These are phyloP conservation scores for Volucella inanis DNA, from an alignment of 2,888 invertebrate species.

Conservation along the genomic window DNA sequence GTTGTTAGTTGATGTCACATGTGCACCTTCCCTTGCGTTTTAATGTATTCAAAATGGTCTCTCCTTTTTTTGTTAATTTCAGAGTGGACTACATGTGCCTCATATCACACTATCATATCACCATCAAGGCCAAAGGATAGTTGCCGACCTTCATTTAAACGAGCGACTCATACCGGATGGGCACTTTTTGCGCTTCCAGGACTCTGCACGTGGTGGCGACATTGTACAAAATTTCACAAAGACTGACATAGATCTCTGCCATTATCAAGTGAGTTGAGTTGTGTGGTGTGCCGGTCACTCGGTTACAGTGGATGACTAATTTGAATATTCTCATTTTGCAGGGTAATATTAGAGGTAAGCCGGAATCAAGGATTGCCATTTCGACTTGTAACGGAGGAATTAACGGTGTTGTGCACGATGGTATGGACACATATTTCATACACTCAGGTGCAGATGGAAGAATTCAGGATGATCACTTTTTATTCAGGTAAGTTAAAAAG, in stretches of 20 bases:
- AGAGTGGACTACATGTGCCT: conserved; percentile 79
- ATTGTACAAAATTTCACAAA: conserved; percentile 82
- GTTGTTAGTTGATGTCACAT: conserved; percentile 1
- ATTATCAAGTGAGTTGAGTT: conserved; percentile 81
- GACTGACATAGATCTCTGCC: conserved; percentile 83
- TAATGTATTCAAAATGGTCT: conserved; percentile 8
- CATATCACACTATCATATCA: conserved; percentile 86
- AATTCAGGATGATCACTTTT: conserved; percentile 81
- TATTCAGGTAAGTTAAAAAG: conserved; percentile 80
- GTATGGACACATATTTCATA: conserved; percentile 89
- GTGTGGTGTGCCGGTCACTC: not conserved
- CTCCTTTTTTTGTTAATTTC: conserved; percentile 43
- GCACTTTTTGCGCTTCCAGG: conserved; percentile 83
- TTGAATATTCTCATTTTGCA: conserved; percentile 68
- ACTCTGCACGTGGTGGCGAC: conserved; percentile 77
- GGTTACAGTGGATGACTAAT: not conserved
- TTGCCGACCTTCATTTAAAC: conserved; percentile 81
- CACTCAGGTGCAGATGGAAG: conserved; percentile 80
- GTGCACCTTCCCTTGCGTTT: not conserved
- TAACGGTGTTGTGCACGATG: conserved; percentile 92
- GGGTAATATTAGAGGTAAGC: conserved; percentile 88
- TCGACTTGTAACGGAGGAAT: conserved; percentile 90
- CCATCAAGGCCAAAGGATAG: conserved; percentile 86
- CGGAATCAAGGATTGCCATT: conserved; percentile 91
- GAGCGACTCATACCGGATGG: conserved; percentile 81